Percentiles rank a stretch among this genome's conserved stretches.
These are phyloP conservation scores for Argyresthia goedartella DNA, from an alignment of 2,888 invertebrate species.

Conservation along the genomic window DNA sequence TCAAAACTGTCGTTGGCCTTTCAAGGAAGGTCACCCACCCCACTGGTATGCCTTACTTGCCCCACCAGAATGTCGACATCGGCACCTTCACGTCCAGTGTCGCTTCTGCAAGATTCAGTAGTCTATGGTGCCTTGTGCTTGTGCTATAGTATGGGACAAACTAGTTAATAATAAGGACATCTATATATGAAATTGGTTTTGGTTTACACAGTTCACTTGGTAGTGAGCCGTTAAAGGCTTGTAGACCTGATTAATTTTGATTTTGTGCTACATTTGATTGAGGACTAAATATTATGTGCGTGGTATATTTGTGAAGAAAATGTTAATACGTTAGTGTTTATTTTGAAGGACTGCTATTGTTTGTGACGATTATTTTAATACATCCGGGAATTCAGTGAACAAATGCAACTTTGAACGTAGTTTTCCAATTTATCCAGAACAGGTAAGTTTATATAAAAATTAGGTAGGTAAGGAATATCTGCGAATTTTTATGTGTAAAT, in stretches of 20 bases:
- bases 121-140: conserved; percentile 1
- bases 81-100: background rate
- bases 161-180: background rate
- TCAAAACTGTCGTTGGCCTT: conserved; percentile 1
- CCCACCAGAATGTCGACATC: background rate
- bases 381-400: too few relatives aligned
- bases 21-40: conserved; percentile 4
- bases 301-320: background rate
- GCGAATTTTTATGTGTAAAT: too few relatives aligned
- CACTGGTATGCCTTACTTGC: background rate
- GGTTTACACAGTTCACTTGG: background rate
- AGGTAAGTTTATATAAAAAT: too few relatives aligned
- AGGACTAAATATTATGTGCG: background rate
- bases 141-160: background rate
- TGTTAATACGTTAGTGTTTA: background rate
- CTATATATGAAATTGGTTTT: conserved; percentile 5
- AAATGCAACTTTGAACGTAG: too few relatives aligned
- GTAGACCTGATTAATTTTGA: background rate
- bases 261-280: background rate
- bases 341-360: conserved; percentile 26
- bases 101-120: conserved; percentile 3
- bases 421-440: too few relatives aligned
- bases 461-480: too few relatives aligned
- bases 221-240: conserved; percentile 1
- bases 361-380: conserved; percentile 19